Evolutionary conservation across 1,140 invertebrate genomes (phyloP).

Genomic region (Caenorhabditis brenneri): DNA sequence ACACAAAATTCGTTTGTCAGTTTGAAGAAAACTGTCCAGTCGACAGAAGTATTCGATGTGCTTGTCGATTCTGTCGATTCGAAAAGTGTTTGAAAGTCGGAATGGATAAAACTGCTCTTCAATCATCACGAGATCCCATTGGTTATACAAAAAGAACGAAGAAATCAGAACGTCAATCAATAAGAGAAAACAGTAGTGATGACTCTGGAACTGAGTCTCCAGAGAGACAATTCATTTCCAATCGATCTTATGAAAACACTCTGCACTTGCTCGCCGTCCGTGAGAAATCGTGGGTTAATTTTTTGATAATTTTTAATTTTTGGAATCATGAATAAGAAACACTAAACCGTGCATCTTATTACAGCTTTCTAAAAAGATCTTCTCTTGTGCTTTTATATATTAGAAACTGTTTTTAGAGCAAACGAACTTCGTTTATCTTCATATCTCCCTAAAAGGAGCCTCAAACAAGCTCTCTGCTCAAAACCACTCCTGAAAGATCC

Average conservation of each 20-base stretch:
- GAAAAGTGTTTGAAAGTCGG: slow-evolving; percentile 49
- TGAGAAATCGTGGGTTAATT: slow-evolving; percentile 1
- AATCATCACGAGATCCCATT: slow-evolving; percentile 49
- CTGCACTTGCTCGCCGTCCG: slow-evolving; percentile 9
- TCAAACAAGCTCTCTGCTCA: slow-evolving; percentile 43
- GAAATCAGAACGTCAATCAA: neutral
- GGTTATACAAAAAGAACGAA: slow-evolving; percentile 49
- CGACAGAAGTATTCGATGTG: slow-evolving; percentile 50
- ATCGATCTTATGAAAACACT: slow-evolving; percentile 26
- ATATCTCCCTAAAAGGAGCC: slow-evolving; percentile 11
- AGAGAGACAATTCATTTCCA: slow-evolving; percentile 30
- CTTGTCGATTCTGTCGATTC: slow-evolving; percentile 47
- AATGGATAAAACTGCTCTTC: slow-evolving; percentile 44
- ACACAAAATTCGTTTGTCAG: slow-evolving; percentile 48
- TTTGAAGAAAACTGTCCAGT: slow-evolving; percentile 48
- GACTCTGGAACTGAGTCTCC: slow-evolving; percentile 5
- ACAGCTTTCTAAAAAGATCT: neutral
- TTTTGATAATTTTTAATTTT: too few species aligned
- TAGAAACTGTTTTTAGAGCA: neutral
- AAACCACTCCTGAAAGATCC: slow-evolving; percentile 38
- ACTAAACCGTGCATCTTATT: too few species aligned
- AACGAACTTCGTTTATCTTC: slow-evolving; percentile 12
- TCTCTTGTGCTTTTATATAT: too few species aligned
- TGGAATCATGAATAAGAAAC: too few species aligned
- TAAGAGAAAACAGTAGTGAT: neutral